Conservation (phyloP, 2,888 invertebrate species). For the Phyllotreta cruciferae region DNA sequence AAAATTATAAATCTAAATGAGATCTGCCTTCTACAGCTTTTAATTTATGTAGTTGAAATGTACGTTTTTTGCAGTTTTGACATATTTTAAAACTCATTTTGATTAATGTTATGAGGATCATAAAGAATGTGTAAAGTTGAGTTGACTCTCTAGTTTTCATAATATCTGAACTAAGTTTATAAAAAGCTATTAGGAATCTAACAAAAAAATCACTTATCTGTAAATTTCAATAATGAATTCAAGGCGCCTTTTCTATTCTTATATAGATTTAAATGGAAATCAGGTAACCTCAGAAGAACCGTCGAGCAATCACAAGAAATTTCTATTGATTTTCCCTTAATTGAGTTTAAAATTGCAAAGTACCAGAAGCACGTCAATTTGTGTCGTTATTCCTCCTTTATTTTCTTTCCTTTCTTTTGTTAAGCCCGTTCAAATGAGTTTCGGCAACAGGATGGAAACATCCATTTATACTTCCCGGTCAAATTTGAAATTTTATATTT, state of each 20-base stretch:
- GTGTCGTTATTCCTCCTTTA: conserved; percentile 25
- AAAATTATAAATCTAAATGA: too few species aligned
- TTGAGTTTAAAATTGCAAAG: conserved; percentile 30
- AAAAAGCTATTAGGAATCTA: too few species aligned
- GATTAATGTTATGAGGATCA: too few species aligned
- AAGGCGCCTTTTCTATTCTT: not conserved
- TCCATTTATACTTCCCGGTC: not conserved
- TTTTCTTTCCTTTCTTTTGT: conserved; percentile 22
- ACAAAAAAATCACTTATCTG: too few species aligned
- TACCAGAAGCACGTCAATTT: conserved; percentile 31
- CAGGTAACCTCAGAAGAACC: conserved; percentile 19
- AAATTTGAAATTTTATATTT: conserved; percentile 3
- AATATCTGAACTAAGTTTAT: too few species aligned
- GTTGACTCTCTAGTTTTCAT: too few species aligned
- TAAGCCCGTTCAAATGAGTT: conserved; percentile 13
- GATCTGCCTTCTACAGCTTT: too few species aligned
- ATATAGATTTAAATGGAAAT: conserved; percentile 18
- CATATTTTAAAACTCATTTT: too few species aligned
- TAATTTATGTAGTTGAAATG: too few species aligned
- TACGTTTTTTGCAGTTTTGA: too few species aligned
- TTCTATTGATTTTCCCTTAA: conserved; percentile 30
- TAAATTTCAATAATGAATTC: too few species aligned
- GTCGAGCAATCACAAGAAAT: conserved; percentile 26
- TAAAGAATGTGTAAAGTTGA: too few species aligned
- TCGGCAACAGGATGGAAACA: conserved; percentile 13